These are phyloP conservation scores for Yasuhikotakia modesta DNA, from an alignment of 2,797 vertebrate species.

Conservation along the genomic window DNA sequence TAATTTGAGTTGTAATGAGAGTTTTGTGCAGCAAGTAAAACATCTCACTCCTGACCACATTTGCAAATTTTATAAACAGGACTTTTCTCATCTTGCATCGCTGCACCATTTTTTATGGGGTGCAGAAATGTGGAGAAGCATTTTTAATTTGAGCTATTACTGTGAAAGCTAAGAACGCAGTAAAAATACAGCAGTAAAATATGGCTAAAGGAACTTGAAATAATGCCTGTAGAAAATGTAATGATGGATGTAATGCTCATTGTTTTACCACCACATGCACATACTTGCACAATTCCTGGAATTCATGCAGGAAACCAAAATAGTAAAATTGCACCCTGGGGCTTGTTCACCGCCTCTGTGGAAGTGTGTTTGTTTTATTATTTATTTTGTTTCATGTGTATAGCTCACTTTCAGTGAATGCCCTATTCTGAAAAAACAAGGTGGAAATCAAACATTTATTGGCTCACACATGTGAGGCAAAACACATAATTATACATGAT, in stretches of 20 bases:
- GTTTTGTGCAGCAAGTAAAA: slow-evolving; percentile 16
- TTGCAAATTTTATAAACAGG: slow-evolving; percentile 28
- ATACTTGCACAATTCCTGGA: slow-evolving; percentile 42
- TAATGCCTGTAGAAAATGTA: slow-evolving; percentile 32
- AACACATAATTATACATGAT: slow-evolving; percentile 3
- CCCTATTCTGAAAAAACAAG: not conserved
- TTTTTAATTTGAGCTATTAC: slow-evolving; percentile 24
- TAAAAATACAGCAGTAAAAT: slow-evolving; percentile 27
- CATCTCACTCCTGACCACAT: slow-evolving; percentile 23
- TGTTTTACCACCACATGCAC: slow-evolving; percentile 65
- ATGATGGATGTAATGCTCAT: slow-evolving; percentile 57
- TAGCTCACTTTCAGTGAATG: not conserved
- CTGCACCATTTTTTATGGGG: slow-evolving; percentile 12
- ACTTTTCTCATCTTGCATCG: not conserved
- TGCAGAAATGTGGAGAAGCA: slow-evolving; percentile 36
- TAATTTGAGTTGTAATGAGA: slow-evolving; percentile 2
- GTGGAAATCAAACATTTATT: slow-evolving; percentile 1
- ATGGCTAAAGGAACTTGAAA: slow-evolving; percentile 28
- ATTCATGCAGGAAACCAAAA: slow-evolving; percentile 47
- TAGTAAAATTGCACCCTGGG: slow-evolving; percentile 30
- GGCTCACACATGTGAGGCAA: not conserved
- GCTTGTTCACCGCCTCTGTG: slow-evolving; percentile 26
- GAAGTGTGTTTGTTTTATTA: not conserved
- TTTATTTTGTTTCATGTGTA: not conserved
- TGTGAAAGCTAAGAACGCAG: slow-evolving; percentile 38